These are phyloP conservation scores for Drosophila eugracilis DNA, from an alignment of 1,140 invertebrate species.

Conservation along the genomic window DNA sequence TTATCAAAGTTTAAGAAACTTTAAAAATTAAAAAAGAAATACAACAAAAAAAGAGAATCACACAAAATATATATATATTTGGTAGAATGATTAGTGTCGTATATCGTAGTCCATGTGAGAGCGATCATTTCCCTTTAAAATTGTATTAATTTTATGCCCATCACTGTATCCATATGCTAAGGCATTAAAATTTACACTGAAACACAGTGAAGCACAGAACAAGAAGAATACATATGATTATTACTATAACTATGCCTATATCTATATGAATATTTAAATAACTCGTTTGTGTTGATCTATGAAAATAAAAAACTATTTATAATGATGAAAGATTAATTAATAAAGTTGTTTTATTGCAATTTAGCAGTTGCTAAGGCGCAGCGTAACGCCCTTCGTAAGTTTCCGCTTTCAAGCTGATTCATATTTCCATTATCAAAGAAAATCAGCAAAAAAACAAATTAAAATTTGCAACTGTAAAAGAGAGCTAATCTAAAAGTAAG, in stretches of 20 bases:
- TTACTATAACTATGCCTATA: conserved; percentile 35
- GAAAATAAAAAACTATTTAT: conserved; percentile 75
- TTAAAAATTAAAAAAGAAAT: conserved; percentile 12
- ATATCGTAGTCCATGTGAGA: conserved; percentile 24
- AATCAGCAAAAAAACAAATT: conserved; percentile 2
- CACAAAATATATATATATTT: conserved; percentile 16
- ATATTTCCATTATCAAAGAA: not conserved
- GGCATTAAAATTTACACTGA: conserved; percentile 26
- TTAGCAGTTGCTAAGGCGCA: not conserved
- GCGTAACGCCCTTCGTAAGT: not conserved
- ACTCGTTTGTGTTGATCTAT: conserved; percentile 74
- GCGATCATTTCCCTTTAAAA: conserved; percentile 48
- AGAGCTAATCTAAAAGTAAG: conserved; percentile 3
- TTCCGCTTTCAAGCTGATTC: not conserved
- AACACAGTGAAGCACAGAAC: conserved; percentile 40
- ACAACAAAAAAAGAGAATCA: too few relatives aligned
- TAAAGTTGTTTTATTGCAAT: not conserved
- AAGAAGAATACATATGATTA: conserved; percentile 59
- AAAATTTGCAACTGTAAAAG: conserved; percentile 2
- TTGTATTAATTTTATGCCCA: conserved; percentile 56
- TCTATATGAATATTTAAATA: conserved; percentile 40
- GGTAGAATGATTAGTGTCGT: conserved; percentile 38
- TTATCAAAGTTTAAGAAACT: conserved; percentile 49
- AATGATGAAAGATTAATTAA: conserved; percentile 30
- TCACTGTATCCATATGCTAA: conserved; percentile 19